A percentile compares a stretch with the other conserved stretches of the same genome.
These are phyloP conservation scores for Cheilosia variabilis DNA, from an alignment of 2,888 invertebrate genomes.

Conservation along the genomic window DNA sequence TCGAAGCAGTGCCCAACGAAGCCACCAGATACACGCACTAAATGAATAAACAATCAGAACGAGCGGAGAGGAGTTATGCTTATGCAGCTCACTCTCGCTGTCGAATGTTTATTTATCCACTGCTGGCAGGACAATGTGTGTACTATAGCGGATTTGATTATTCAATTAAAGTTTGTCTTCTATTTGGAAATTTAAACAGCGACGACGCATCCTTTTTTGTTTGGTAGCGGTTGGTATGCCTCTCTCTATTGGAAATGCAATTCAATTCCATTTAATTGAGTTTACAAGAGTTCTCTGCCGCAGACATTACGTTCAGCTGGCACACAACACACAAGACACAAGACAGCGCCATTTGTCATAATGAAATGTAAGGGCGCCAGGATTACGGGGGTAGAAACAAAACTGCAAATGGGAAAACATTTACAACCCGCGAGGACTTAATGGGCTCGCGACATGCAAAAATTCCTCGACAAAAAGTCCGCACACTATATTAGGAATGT, in stretches of 20 bases:
- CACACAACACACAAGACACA: background rate
- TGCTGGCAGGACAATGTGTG: constrained; percentile 1
- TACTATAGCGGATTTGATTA: constrained; percentile 31
- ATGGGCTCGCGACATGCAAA: constrained; percentile 58
- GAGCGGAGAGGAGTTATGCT: background rate
- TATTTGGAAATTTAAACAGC: background rate
- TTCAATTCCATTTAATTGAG: constrained; percentile 66
- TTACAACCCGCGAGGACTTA: constrained; percentile 33
- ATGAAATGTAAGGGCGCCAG: constrained; percentile 9
- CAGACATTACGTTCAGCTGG: background rate
- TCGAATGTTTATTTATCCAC: constrained; percentile 51
- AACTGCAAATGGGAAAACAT: constrained; percentile 45
- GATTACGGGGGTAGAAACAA: background rate
- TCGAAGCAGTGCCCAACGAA: background rate
- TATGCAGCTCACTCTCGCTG: background rate
- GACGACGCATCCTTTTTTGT: background rate
- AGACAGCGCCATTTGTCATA: constrained; percentile 39
- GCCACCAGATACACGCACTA: constrained; percentile 34
- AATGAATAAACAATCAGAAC: constrained; percentile 52
- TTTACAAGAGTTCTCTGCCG: constrained; percentile 23
- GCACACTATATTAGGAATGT: background rate
- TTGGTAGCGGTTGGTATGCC: too few relatives aligned
- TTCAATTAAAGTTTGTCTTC: constrained; percentile 67
- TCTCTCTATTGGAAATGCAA: constrained; percentile 27
- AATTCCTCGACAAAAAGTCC: constrained; percentile 22